These are phyloP conservation scores for Chloroceryle aenea DNA, from an alignment of 2,113 vertebrate genomes.

Conservation along the genomic window DNA sequence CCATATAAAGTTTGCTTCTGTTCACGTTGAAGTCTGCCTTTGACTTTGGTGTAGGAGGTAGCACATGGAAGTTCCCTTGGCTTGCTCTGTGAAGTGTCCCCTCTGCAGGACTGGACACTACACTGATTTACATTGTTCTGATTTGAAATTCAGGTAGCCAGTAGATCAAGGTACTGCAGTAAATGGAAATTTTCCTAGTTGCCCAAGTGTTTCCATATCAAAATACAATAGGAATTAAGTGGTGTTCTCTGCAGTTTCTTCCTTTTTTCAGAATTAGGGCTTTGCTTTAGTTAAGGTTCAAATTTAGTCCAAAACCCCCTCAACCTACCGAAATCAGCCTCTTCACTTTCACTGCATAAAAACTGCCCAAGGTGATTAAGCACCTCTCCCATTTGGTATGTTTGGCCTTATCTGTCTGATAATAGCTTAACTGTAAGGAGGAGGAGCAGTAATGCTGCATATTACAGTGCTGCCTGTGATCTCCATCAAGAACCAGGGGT, in stretches of 20 bases:
- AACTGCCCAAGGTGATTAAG: neutral
- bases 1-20: neutral
- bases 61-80: neutral
- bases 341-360: neutral
- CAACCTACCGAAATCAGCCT: neutral
- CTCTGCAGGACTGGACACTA: fast-evolving
- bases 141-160: neutral
- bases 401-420: neutral
- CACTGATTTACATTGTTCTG: neutral
- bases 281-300: neutral
- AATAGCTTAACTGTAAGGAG: neutral
- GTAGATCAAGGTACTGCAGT: neutral
- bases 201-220: neutral
- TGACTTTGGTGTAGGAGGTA: neutral
- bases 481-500: neutral
- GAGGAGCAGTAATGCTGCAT: neutral
- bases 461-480: fast-evolving
- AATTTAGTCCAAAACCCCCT: neutral
- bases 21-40: neutral
- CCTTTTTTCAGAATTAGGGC: neutral
- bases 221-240: neutral
- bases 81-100: neutral
- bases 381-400: neutral
- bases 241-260: neutral
- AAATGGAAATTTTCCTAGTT: neutral